Percentiles rank a stretch among this genome's conserved stretches.
Conservation (phyloP, 2,797 vertebrate species). For the Podarcis siculus region DNA sequence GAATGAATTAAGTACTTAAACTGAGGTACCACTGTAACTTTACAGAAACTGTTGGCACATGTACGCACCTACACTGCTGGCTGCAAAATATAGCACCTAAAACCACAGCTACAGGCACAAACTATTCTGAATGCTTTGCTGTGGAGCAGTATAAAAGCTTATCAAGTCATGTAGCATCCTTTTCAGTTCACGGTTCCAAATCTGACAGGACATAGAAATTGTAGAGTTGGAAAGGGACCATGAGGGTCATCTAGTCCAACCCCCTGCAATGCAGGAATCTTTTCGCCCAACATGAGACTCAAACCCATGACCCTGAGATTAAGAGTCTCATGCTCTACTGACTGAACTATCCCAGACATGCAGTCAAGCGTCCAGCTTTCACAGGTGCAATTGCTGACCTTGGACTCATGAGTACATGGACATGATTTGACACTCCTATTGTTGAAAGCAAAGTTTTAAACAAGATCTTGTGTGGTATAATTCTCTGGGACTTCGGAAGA, state of each 20-base stretch:
- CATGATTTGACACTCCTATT: constrained; percentile 10
- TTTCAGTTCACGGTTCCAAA: not conserved
- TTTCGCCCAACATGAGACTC: too few species aligned
- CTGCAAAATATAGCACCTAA: not conserved
- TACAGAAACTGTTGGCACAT: not conserved
- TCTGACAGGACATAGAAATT: not conserved
- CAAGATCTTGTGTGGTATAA: not conserved
- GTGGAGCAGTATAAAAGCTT: not conserved
- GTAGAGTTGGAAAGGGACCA: too few species aligned
- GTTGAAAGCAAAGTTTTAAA: not conserved
- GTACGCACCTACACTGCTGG: too few species aligned
- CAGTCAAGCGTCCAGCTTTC: not conserved
- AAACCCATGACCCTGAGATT: too few species aligned
- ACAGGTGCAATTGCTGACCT: not conserved
- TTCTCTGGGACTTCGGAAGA: too few species aligned
- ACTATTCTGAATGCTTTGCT: not conserved
- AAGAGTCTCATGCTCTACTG: too few species aligned
- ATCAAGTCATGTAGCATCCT: not conserved
- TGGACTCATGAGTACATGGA: not conserved
- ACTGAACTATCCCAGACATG: too few species aligned
- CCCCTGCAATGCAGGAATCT: too few species aligned
- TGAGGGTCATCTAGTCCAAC: too few species aligned
- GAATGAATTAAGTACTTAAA: too few species aligned
- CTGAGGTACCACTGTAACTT: too few species aligned
- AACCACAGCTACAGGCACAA: not conserved